Base-by-base conservation (phyloP, 2,888 invertebrate species). In the Prosapia bicincta region DNA sequence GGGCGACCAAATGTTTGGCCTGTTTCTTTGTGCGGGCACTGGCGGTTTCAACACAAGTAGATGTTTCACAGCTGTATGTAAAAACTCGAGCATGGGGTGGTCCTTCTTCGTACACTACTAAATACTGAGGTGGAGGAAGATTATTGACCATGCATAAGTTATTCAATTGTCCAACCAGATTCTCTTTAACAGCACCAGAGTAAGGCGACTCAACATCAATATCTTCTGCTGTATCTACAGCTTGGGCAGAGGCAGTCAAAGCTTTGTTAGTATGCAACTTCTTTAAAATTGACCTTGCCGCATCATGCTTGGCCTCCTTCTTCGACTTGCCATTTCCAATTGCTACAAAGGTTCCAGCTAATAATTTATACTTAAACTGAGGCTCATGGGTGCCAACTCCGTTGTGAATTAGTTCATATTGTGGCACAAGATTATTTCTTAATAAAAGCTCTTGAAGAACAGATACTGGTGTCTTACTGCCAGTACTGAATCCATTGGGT, bases 41-140 rank as follows among this genome's bases (percentile, higher is more conserved):
- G 76, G 89, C 89, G 20, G 54, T 82, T 75, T 90, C 89, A 80
- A 81, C 82, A 82, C 90, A 87, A 66, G 85, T 85, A 26, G 87
- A 88, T 24, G 91, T 85, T 77, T 82, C 81, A 81, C 89, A 90
- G 77, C 87, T 85, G 79, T 88, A 83, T 0, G 90, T 90, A 83
- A 92, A 92, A 79, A 87, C 85, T 80, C 89, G 88, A 74, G 86
- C 86, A 85, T 92, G 92, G 54, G 92, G 88, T 23, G 91, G 91
- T 66, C 92, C 92, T 79, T 90, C 87, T 83, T 90, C 91, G 20
- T 88, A 87, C 77, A 89, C 86, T 82, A 88, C 86, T 75, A 83
- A 82, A 84, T 89, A 91, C 66, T 84, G 82, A 2, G 89, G 89
- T 15, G 82, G 83, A 23, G 88, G 85, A 72, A 92, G 85, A 78